Evolutionary conservation across 1,140 invertebrate species (phyloP).

Genomic region (Hycleus cichorii): DNA sequence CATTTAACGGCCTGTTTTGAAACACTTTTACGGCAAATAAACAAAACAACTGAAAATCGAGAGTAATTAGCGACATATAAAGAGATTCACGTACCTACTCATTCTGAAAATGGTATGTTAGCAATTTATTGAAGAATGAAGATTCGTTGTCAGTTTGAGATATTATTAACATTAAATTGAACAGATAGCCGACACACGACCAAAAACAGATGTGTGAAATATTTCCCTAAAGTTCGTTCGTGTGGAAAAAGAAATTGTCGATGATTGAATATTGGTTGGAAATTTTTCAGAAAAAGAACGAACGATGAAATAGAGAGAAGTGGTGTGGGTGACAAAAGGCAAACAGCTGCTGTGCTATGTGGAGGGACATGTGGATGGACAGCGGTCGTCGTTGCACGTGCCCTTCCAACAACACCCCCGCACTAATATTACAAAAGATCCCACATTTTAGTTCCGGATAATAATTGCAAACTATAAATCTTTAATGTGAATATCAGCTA

Average conservation of each 20-base stretch:
- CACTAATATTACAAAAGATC: not conserved
- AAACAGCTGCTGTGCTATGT: not conserved
- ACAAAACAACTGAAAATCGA: conserved; percentile 11
- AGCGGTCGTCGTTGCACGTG: not conserved
- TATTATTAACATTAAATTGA: too few species aligned
- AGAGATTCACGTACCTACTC: too few species aligned
- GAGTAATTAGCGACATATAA: conserved; percentile 15
- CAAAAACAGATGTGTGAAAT: conserved; percentile 1
- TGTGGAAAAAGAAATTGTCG: not conserved
- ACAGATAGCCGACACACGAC: too few species aligned
- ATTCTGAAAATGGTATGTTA: conserved; percentile 8
- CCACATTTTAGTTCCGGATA: conserved; percentile 1
- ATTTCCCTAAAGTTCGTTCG: not conserved
- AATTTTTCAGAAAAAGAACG: too few species aligned
- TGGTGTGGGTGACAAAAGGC: not conserved
- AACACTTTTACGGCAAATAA: conserved; percentile 13
- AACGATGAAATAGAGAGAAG: not conserved
- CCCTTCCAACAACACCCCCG: not conserved
- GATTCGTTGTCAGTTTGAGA: not conserved
- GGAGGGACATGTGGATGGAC: not conserved
- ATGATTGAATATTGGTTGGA: too few species aligned
- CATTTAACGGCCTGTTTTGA: conserved; percentile 11
- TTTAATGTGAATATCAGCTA: not conserved
- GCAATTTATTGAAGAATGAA: conserved; percentile 7
- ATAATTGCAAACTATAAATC: not conserved